phyloP scores from a whole-genome alignment of 2,888 invertebrate species.

The Linyphia triangularis region DNA sequence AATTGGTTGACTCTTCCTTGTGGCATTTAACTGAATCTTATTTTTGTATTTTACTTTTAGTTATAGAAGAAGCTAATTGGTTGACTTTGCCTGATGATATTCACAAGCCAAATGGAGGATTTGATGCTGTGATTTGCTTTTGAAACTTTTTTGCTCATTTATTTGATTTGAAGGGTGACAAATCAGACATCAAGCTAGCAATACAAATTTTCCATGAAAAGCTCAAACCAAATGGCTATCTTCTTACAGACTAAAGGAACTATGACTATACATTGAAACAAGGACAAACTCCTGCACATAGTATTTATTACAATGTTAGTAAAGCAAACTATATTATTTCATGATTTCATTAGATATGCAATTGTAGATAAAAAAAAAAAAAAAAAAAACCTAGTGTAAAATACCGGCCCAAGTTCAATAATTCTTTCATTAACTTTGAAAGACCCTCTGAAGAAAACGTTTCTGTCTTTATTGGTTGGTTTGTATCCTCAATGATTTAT shows the following conservation, averaged over 20 bases:
- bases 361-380: too few relatives aligned
- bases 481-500: too few relatives aligned
- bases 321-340: too few relatives aligned
- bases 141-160: constrained; percentile 96
- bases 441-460: too few relatives aligned
- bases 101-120: constrained; percentile 83
- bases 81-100: constrained; percentile 88
- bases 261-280: constrained; percentile 89
- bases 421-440: too few relatives aligned
- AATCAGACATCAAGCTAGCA: constrained; percentile 87
- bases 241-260: constrained; percentile 93
- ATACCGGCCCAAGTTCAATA: too few relatives aligned
- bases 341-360: too few relatives aligned
- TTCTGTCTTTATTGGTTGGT: too few relatives aligned
- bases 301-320: constrained; percentile 93
- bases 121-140: constrained; percentile 93
- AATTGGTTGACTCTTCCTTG: too few relatives aligned
- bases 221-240: constrained; percentile 90
- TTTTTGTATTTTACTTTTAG: constrained; percentile 82
- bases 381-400: too few relatives aligned
- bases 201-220: constrained; percentile 89
- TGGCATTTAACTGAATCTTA: too few relatives aligned
- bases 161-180: constrained; percentile 88
- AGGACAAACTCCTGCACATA: constrained; percentile 89
- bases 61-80: constrained; percentile 96